Percentiles rank a stretch among this genome's conserved stretches.
These are phyloP conservation scores for Percopsis omiscomaycus DNA, from an alignment of 2,797 vertebrate genomes.

Conservation along the genomic window DNA sequence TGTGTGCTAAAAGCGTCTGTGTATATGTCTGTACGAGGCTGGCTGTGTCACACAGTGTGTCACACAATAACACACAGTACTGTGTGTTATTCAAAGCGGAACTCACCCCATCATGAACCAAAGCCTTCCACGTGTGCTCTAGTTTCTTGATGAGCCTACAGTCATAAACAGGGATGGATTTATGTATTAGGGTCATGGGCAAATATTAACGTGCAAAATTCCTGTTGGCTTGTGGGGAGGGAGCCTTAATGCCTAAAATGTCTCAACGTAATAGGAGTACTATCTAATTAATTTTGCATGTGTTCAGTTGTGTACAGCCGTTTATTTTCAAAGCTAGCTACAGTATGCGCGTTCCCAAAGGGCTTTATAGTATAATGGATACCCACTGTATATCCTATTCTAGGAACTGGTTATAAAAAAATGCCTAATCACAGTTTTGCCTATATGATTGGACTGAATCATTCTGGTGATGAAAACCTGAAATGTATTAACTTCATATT, in stretches of 20 bases:
- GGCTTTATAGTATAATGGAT: no score
- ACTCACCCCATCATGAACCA: slow-evolving; percentile 95
- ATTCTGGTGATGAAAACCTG: not conserved
- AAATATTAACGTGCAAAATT: not conserved
- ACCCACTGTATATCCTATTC: no score
- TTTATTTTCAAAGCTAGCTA: no score
- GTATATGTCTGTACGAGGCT: no score
- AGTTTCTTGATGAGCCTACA: slow-evolving; percentile 96
- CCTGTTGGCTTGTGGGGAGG: slow-evolving; percentile 1
- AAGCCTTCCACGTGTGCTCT: slow-evolving; percentile 98
- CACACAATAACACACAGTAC: not conserved
- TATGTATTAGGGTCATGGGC: slow-evolving; percentile 7
- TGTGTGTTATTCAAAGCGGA: slow-evolving; percentile 17
- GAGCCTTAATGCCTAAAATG: not conserved
- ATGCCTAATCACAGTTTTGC: not conserved
- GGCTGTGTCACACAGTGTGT: not conserved
- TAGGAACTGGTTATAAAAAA: not conserved
- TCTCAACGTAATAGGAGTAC: not conserved
- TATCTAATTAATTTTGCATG: no score
- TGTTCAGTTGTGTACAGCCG: no score
- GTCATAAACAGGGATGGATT: slow-evolving; percentile 28
- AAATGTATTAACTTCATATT: not conserved
- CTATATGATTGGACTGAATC: not conserved
- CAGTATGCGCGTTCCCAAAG: no score
- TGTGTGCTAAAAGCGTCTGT: not conserved